phyloP scores from a whole-genome alignment of 2,113 vertebrate genomes.

The Tursiops truncatus region DNA sequence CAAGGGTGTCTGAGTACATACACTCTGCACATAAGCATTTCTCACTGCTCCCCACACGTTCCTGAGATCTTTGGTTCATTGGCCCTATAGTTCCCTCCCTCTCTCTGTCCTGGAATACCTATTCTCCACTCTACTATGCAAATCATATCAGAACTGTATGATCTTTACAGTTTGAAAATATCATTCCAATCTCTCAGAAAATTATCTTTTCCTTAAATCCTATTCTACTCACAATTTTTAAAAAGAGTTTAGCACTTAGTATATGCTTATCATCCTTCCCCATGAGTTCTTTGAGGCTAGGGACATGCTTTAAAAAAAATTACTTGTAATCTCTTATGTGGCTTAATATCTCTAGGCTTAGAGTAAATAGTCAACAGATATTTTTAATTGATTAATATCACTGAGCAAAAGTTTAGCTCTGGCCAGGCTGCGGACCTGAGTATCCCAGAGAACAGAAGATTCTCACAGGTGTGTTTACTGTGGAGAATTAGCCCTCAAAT shows the following conservation, averaged over 20 bases:
- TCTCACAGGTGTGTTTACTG: neutral
- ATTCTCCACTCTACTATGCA: neutral
- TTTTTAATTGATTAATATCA: neutral
- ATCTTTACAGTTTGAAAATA: neutral
- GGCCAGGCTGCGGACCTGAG: neutral
- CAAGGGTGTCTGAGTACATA: accelerated
- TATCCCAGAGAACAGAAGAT: neutral
- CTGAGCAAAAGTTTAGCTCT: neutral
- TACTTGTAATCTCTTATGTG: neutral
- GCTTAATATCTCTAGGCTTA: neutral
- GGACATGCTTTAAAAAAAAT: neutral
- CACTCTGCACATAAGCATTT: accelerated
- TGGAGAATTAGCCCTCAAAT: neutral
- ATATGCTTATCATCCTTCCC: neutral
- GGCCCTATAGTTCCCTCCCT: accelerated
- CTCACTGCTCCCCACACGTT: too few relatives aligned
- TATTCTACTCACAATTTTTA: neutral
- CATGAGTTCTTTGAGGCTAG: neutral
- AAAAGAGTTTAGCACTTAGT: neutral
- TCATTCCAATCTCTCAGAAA: neutral
- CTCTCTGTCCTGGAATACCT: neutral
- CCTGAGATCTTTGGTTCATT: accelerated
- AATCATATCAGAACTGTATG: neutral
- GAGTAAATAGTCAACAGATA: neutral
- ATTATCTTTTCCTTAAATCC: neutral